Evolutionary conservation across 1,140 invertebrate genomes (phyloP).

Genomic region (Monomorium pharaonis): DNA sequence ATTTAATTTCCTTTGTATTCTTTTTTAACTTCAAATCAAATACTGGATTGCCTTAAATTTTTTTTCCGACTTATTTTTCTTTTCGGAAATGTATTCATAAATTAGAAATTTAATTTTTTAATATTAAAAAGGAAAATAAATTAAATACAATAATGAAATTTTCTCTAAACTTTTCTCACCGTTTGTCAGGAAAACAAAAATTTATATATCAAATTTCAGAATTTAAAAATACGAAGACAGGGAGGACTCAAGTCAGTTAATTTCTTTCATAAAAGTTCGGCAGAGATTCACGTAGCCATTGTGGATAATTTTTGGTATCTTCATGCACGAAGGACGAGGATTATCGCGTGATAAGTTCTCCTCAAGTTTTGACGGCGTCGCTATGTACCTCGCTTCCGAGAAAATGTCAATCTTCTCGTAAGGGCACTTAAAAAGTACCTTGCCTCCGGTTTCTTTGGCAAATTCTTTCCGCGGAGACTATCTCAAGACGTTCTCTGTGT

Average conservation of each 20-base stretch:
- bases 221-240: neutral
- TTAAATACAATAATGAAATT: neutral
- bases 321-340: neutral
- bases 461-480: constrained; percentile 71
- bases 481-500: constrained; percentile 57
- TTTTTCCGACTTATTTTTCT: neutral
- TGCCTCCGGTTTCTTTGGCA: constrained; percentile 73
- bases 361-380: neutral
- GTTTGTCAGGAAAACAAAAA: neutral
- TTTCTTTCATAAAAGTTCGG: neutral
- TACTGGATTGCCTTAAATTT: neutral
- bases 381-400: constrained; percentile 68
- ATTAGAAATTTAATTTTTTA: neutral
- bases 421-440: constrained; percentile 75
- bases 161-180: neutral
- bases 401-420: constrained; percentile 77
- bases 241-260: too few relatives aligned
- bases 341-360: neutral
- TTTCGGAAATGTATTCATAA: neutral
- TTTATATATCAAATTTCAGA: neutral
- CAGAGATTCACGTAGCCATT: too few relatives aligned
- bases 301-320: neutral
- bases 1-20: neutral
- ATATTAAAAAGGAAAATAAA: too few relatives aligned
- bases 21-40: neutral